Evolutionary conservation across 2,113 vertebrate species (phyloP).

Genomic region (Tachysurus vachellii): DNA sequence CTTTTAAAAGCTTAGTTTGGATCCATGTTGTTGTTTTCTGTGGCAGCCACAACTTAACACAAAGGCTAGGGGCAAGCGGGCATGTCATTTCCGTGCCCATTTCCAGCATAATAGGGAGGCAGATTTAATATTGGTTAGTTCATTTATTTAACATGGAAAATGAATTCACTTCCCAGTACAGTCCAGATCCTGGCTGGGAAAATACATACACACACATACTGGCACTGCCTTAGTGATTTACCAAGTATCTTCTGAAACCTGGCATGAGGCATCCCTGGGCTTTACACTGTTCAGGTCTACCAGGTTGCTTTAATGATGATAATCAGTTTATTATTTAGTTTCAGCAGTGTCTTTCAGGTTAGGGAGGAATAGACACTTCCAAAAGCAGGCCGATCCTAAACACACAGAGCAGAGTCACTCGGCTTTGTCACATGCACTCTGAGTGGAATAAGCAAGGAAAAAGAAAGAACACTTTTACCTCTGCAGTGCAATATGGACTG

Average conservation of each 20-base stretch:
- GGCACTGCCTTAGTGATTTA: not conserved
- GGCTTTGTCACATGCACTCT: not conserved
- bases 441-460: not conserved
- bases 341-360: constrained; percentile 13
- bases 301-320: constrained; percentile 34
- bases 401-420: not conserved
- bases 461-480: not conserved
- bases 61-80: not conserved
- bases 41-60: not conserved
- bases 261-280: not conserved
- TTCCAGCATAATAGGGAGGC: too few relatives aligned
- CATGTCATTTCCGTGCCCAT: not conserved
- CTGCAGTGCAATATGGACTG: not conserved
- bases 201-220: not conserved
- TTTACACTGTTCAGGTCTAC: constrained; percentile 24
- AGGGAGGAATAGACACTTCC: not conserved
- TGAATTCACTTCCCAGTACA: not conserved
- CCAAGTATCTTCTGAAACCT: not conserved
- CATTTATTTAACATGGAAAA: constrained; percentile 23
- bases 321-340: constrained; percentile 32
- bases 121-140: not conserved
- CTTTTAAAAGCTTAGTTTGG: constrained; percentile 31
- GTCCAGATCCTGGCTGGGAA: constrained; percentile 12
- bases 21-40: not conserved
- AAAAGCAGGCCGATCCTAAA: not conserved